phyloP scores from a whole-genome alignment of 2,797 vertebrate species.

The Sebastes taczanowskii region DNA sequence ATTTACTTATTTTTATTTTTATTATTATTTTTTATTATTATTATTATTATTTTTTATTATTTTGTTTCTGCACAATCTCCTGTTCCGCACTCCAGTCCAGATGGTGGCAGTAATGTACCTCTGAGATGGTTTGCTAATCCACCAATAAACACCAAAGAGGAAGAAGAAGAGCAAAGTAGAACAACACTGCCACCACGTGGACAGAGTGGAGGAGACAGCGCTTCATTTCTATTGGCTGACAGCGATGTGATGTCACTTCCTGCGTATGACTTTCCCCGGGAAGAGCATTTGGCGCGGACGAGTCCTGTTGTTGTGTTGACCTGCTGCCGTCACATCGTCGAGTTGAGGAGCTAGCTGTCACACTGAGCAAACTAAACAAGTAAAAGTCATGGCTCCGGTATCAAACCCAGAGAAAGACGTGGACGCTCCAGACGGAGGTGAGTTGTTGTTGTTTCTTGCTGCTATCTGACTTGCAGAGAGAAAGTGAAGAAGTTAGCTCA shows the following conservation, averaged over 20 bases:
- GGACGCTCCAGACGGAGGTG: conserved; percentile 73
- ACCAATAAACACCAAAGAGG: rapidly evolving
- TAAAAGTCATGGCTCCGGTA: conserved; percentile 77
- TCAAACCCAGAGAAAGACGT: conserved; percentile 79
- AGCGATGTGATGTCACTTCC: conserved; percentile 71
- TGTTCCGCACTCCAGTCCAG: too few species aligned
- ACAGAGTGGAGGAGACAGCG: rapidly evolving
- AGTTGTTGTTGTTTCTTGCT: conserved; percentile 11
- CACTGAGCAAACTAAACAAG: background rate
- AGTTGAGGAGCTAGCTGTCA: conserved; percentile 13
- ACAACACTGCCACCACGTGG: conserved; percentile 43
- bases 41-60: too few species aligned
- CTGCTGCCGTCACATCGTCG: too few species aligned
- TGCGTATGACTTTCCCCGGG: conserved; percentile 83
- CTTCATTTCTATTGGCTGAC: conserved; percentile 31
- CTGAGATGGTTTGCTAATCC: too few species aligned
- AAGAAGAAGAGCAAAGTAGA: background rate
- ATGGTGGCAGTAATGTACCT: too few species aligned
- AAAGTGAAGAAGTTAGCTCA: conserved; percentile 29
- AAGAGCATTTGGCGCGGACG: conserved; percentile 82
- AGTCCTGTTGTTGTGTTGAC: conserved; percentile 67
- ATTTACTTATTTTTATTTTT: too few species aligned
- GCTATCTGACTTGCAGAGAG: too few species aligned
- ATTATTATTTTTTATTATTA: too few species aligned
- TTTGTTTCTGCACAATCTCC: too few species aligned